Evolutionary conservation across 2,113 vertebrate species (phyloP), one percentile per base, ranked within the genome.

Genomic region (Symphodus melops): DNA sequence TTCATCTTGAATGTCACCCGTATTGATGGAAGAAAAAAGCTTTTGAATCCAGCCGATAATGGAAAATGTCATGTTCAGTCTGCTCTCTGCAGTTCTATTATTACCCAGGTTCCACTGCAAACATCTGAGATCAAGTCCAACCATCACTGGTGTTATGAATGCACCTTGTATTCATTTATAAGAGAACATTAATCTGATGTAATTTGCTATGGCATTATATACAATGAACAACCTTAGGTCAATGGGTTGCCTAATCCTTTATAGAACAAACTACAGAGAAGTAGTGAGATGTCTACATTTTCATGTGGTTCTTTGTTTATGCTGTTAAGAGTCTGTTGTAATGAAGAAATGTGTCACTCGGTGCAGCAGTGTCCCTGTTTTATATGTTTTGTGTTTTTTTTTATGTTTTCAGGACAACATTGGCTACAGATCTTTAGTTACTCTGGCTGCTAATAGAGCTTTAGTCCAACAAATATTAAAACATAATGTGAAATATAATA

Each of bases 341-440:
- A 81, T 81, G 20, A 66, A 72, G 54, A 37, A 75, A 78, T 72
- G 16, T 62, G 68, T 74, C 55, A 56, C 10, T 42, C 48, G 48
- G 49, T 59, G 25, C 51, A 57, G 53, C 60, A 54, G 17, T 23
- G 17, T 21, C 61, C 20, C 60, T 61, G 25, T 51, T 79, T 71
- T 57, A 65, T 75, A 42, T 39, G 49, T 61, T 71, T 73, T 69
- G 60, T 14, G 68, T 74, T 3, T n/a, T n/a, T n/a, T n/a, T n/a
- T n/a, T n/a, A n/a, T n/a, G 48, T 52, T 36, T 60, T 60, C 62
- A 8, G 42, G 49, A 69, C 72, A 77, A 39, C 68, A 23, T 48
- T 19, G n/a, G 72, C 28, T 74, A 67, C 71, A n/a, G n/a, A 21
- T 76, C 5, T 68, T 11, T 11, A 68, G 46, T 36, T 20, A 16